Evolutionary conservation across 1,140 invertebrate species (phyloP), one percentile per base, ranked within the genome.

Genomic region (Bombus haemorrhoidalis): DNA sequence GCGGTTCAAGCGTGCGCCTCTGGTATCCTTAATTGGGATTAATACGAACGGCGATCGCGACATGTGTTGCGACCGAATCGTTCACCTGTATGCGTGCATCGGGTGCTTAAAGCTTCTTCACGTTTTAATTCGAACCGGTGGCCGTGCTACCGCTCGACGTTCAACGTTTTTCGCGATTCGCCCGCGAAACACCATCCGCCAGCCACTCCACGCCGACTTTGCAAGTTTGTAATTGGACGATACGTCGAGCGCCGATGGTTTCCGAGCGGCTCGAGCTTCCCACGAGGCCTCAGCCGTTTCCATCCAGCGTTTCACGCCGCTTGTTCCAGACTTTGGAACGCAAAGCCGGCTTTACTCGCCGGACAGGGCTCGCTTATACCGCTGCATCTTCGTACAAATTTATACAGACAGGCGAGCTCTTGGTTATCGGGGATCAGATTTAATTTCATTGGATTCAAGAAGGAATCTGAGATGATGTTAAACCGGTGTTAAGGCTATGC

Each of bases 11-110:
- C 72, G n/a, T 34, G 57, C 68, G 37, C 76, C 43, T 59, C 78
- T 41, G 64, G 5, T 66, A 66, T 66, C 86, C 76, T 90, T 88
- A 88, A 90, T 90, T 90, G 89, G 89, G 72, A 90, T 90, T 90
- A 87, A 86, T 90, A 87, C 86, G 69, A 66, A 83, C 87, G 43
- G 53, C 71, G 53, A 81, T 69, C 62, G 75, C 74, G 78, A 89
- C 87, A 72, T 80, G 69, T 86, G 83, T 76, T 62, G 66, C 37
- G 72, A 22, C 41, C n/a, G 41, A 73, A 73, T 43, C 41, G 34
- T 47, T 22, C 15, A 25, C n/a, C 10, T 10, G 64, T 34, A 39
- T 10, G 43, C 59, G 18, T 41, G 47, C 47, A 53, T 53, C 18
- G 47, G 74, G 47, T 68, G 72, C 73, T 89, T 89, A 82, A 89